Percentiles rank a stretch among this genome's conserved stretches.
Evolutionary conservation across 2,113 vertebrate genomes (phyloP).

Genomic region (Benthochromis sp.): DNA sequence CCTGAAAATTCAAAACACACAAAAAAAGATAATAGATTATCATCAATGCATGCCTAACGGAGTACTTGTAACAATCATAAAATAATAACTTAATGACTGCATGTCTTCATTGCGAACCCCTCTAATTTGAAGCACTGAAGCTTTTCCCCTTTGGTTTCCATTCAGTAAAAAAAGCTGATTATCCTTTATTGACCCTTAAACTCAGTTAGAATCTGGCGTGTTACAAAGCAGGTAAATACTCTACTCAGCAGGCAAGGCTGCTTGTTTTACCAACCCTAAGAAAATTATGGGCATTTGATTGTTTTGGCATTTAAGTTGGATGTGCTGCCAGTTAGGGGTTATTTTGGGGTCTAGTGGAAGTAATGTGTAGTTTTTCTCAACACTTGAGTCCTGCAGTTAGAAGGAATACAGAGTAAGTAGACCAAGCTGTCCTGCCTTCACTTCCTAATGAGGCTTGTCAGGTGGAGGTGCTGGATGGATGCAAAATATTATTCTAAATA

Average conservation of each 20-base stretch:
- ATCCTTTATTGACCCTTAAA: constrained; percentile 27
- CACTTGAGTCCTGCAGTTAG: background rate
- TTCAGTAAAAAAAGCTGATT: background rate
- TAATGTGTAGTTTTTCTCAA: background rate
- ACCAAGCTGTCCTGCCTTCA: background rate
- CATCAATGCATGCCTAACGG: background rate
- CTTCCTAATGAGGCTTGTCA: constrained; percentile 12
- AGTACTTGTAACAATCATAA: background rate
- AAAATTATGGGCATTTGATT: constrained; percentile 26
- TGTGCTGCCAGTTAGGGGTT: constrained; percentile 11
- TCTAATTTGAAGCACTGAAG: background rate
- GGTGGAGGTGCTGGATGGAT: background rate
- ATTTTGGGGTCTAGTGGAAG: constrained; percentile 1
- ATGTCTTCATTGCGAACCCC: background rate
- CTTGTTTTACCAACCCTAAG: constrained; percentile 21
- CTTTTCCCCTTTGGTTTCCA: background rate
- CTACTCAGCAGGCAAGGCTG: background rate
- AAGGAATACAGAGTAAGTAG: background rate
- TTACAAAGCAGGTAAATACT: constrained; percentile 33
- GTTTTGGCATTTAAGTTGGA: constrained; percentile 35
- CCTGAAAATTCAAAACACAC: background rate
- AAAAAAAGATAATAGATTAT: background rate
- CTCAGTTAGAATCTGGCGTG: constrained; percentile 5
- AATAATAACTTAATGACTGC: background rate
- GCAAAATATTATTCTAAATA: background rate